These are phyloP conservation scores for Ctenosaura bakeri DNA, from an alignment of 2,797 vertebrate genomes.

Conservation along the genomic window DNA sequence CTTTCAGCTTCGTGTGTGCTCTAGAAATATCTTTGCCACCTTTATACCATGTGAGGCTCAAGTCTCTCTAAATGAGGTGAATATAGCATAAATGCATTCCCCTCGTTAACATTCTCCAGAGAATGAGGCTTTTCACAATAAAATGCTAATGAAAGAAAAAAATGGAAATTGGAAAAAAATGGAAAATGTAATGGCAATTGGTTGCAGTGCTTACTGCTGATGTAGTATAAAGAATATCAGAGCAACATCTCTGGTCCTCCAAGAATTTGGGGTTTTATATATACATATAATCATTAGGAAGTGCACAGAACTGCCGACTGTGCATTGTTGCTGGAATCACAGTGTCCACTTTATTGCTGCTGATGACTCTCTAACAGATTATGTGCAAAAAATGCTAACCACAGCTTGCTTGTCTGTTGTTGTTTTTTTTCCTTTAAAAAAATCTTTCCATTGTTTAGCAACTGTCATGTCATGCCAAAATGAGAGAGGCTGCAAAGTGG, in stretches of 20 bases:
- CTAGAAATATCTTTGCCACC: background rate
- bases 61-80: background rate
- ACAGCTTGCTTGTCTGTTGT: conserved; percentile 29
- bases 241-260: conserved; percentile 12
- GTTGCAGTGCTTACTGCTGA: conserved; percentile 66
- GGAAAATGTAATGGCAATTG: conserved; percentile 60
- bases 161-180: too few relatives aligned
- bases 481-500: conserved; percentile 39
- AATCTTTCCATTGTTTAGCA: conserved; percentile 31
- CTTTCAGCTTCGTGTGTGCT: background rate
- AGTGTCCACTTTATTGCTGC: conserved; percentile 38
- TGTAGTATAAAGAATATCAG: conserved; percentile 44
- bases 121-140: background rate
- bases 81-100: background rate
- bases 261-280: conserved; percentile 42
- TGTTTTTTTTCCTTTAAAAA: background rate
- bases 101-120: background rate
- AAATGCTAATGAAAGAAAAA: background rate
- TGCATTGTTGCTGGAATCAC: conserved; percentile 27
- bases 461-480: conserved; percentile 49
- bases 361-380: conserved; percentile 29
- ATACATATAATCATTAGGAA: conserved; percentile 50
- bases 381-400: conserved; percentile 14
- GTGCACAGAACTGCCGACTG: conserved; percentile 6
- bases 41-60: background rate